Evolutionary conservation across 2,888 invertebrate species (phyloP).

Genomic region (Caradrina kadenii): DNA sequence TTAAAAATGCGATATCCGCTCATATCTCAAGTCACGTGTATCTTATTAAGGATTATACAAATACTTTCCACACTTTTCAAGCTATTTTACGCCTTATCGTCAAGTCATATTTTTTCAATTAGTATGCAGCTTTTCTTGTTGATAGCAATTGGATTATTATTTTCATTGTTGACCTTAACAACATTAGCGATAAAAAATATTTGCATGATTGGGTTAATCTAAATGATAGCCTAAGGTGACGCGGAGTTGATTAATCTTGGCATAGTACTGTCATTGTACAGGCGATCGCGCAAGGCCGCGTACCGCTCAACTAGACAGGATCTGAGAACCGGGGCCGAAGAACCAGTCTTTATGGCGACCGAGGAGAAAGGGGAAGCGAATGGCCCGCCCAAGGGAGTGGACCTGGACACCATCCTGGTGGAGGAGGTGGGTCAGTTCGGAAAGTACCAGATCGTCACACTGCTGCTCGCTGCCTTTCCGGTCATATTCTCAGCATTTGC

Average conservation of each 20-base stretch:
- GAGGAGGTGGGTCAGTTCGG: conserved; percentile 86
- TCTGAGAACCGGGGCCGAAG: not conserved
- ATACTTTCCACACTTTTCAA: conserved; percentile 2
- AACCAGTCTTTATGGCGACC: conserved; percentile 64
- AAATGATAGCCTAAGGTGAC: conserved; percentile 16
- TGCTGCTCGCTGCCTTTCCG: conserved; percentile 81
- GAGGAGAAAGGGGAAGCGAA: conserved; percentile 68
- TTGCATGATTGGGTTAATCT: conserved; percentile 31
- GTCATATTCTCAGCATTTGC: conserved; percentile 86
- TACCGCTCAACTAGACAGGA: conserved; percentile 5
- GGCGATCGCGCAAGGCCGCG: conserved; percentile 29
- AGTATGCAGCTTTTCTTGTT: not conserved
- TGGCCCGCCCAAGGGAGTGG: conserved; percentile 61
- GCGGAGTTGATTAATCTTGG: conserved; percentile 17
- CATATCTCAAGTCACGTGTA: conserved; percentile 32
- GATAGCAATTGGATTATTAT: conserved; percentile 14
- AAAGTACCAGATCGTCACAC: conserved; percentile 80
- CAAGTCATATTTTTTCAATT: not conserved
- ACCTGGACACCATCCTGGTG: conserved; percentile 81
- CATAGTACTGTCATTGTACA: conserved; percentile 9
- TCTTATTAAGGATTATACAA: conserved; percentile 12
- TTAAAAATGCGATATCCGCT: not conserved
- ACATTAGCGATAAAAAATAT: conserved; percentile 42
- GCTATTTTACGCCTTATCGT: conserved; percentile 12
- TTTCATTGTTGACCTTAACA: conserved; percentile 21